phyloP scores from a whole-genome alignment of 2,888 invertebrate species.

The Schizaphis graminum region DNA sequence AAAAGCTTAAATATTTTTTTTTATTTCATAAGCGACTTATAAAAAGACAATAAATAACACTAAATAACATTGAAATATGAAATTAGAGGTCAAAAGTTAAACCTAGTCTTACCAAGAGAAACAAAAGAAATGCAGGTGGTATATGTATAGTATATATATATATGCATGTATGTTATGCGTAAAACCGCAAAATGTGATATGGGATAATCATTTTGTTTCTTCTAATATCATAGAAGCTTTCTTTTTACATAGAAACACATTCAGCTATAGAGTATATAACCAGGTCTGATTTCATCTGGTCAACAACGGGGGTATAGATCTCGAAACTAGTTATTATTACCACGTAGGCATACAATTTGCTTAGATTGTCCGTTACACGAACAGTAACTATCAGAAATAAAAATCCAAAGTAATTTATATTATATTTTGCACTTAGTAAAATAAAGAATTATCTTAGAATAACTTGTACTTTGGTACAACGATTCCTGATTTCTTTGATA shows the following conservation, averaged over 20 bases:
- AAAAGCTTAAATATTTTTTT: neutral
- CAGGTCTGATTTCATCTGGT: constrained; percentile 39
- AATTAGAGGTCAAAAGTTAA: constrained; percentile 50
- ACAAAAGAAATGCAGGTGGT: constrained; percentile 8
- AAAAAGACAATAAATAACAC: neutral
- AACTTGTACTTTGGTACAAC: too few species aligned
- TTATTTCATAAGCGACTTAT: neutral
- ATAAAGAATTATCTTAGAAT: neutral
- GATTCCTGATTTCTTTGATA: too few species aligned
- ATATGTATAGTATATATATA: neutral
- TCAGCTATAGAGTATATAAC: neutral
- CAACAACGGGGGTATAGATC: constrained; percentile 8
- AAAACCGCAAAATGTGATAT: constrained; percentile 60
- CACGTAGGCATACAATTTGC: neutral
- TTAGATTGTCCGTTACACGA: neutral
- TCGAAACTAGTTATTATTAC: neutral
- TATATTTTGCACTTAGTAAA: neutral
- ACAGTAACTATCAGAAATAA: neutral
- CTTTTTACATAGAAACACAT: neutral
- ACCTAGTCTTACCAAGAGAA: neutral
- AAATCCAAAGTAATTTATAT: constrained; percentile 14
- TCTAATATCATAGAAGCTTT: constrained; percentile 21
- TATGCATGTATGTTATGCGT: constrained; percentile 5
- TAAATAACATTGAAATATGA: neutral
- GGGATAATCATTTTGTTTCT: constrained; percentile 41